Conservation (phyloP, 2,888 invertebrate species). For the Leptinotarsa peninsularis region DNA sequence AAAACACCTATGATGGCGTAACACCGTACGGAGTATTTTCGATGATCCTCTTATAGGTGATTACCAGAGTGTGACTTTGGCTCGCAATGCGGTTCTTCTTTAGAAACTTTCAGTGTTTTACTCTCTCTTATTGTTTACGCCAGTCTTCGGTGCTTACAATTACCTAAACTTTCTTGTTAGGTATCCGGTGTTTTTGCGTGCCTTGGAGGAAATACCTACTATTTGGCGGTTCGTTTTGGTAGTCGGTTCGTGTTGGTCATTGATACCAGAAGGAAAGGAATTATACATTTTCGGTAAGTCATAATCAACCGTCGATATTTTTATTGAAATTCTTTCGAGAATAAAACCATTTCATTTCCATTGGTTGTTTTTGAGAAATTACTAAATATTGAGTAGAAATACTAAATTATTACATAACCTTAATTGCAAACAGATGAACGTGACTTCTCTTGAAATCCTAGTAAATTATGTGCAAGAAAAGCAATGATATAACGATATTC, state of each 20-base stretch:
- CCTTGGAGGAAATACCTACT: not conserved
- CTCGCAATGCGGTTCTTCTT: constrained; percentile 47
- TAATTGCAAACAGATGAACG: no score
- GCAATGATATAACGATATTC: no score
- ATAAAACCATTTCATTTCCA: no score
- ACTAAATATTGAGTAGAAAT: no score
- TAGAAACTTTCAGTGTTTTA: constrained; percentile 46
- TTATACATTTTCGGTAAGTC: not conserved
- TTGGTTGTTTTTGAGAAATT: no score
- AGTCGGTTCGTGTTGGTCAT: not conserved
- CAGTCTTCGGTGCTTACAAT: constrained; percentile 6
- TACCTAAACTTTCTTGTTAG: constrained; percentile 19
- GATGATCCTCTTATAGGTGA: constrained; percentile 47
- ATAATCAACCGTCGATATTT: no score
- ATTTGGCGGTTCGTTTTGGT: not conserved
- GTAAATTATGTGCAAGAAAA: no score
- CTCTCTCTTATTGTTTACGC: constrained; percentile 39
- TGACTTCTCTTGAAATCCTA: no score
- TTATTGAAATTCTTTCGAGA: no score
- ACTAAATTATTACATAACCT: no score
- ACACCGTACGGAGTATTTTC: constrained; percentile 11
- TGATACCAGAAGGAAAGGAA: not conserved
- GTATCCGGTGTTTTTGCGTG: constrained; percentile 20
- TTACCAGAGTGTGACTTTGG: constrained; percentile 57
- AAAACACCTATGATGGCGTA: constrained; percentile 19